Conservation (phyloP, 2,797 vertebrate species). For the Sebastes melanostomus region DNA sequence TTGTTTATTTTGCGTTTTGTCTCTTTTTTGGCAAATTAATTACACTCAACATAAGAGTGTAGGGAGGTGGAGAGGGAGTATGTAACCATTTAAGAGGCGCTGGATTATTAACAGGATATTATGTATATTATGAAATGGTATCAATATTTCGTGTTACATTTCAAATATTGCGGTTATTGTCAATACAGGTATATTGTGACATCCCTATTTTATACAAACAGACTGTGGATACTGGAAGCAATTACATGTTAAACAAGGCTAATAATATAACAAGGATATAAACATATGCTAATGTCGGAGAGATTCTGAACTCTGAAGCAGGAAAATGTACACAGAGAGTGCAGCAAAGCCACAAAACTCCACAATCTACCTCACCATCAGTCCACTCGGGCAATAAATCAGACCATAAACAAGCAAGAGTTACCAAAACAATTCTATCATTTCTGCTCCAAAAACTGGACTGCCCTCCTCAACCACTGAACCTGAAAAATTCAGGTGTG, state of each 20-base stretch:
- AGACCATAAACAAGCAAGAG: neutral
- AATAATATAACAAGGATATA: neutral
- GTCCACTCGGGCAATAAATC: neutral
- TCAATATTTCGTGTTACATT: too few species aligned
- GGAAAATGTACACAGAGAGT: neutral
- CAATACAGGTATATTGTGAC: neutral
- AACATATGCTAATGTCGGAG: neutral
- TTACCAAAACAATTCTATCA: neutral
- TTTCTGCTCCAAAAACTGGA: constrained; percentile 12
- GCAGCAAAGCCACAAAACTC: neutral
- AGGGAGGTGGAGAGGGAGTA: neutral
- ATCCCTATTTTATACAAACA: neutral
- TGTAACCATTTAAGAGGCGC: neutral
- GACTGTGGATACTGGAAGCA: neutral
- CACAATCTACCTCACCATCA: neutral
- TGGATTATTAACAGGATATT: neutral
- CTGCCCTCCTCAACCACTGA: neutral
- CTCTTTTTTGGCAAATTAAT: neutral
- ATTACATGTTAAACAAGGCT: neutral
- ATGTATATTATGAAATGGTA: too few species aligned
- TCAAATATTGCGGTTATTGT: too few species aligned
- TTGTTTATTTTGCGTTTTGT: neutral
- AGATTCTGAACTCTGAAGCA: neutral
- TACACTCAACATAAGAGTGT: neutral
- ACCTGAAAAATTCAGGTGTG: neutral